Evolutionary conservation across 92 coral and sea anemone species (phyloP).

Genomic region (Chrysogorgia sp.): DNA sequence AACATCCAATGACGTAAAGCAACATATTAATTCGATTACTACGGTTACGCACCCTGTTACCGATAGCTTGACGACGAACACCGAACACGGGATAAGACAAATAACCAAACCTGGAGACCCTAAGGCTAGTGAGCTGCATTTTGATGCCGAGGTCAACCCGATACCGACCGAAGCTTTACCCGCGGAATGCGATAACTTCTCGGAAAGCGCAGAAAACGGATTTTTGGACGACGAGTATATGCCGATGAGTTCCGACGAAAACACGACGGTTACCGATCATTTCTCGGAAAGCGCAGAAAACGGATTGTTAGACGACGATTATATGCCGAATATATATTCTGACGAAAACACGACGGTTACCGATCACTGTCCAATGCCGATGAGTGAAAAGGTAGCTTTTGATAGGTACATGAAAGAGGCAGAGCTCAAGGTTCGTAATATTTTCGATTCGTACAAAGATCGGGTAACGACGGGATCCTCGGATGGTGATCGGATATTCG

Average conservation of each 20-base stretch:
- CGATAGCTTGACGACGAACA: no score
- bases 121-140: background rate
- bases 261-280: background rate
- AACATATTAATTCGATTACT: no score
- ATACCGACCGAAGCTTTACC: background rate
- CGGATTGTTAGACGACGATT: background rate
- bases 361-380: background rate
- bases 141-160: background rate
- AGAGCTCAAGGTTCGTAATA: background rate
- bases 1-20: background rate
- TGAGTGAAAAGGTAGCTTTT: slow-evolving; percentile 2
- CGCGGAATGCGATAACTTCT: background rate
- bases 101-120: background rate
- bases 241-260: background rate
- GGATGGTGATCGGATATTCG: slow-evolving; percentile 18
- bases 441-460: slow-evolving; percentile 27
- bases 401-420: background rate
- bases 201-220: background rate
- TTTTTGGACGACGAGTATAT: background rate
- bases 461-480: slow-evolving; percentile 22
- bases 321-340: background rate
- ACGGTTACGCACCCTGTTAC: no score
- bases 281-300: background rate
- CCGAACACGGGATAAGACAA: background rate
- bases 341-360: background rate